Conservation (phyloP, 2,888 invertebrate species). For the Boloria selene region DNA sequence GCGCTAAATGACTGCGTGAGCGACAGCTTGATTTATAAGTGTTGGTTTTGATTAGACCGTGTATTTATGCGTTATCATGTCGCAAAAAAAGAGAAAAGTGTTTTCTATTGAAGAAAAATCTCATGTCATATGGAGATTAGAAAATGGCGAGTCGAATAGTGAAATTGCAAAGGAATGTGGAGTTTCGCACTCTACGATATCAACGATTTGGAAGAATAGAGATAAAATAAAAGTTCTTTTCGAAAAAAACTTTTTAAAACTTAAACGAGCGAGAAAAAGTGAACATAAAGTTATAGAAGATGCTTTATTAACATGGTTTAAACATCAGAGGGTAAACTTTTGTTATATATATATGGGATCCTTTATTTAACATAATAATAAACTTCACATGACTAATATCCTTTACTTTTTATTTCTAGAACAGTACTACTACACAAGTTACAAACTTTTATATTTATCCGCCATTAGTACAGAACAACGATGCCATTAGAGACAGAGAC, state of each 20-base stretch:
- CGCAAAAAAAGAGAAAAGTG: conserved; percentile 18
- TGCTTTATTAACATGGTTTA: conserved; percentile 42
- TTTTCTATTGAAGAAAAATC: conserved; percentile 39
- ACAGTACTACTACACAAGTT: no score
- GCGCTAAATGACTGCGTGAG: conserved; percentile 18
- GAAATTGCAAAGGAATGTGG: conserved; percentile 40
- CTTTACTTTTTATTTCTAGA: no score
- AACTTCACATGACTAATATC: no score
- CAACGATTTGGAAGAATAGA: conserved; percentile 41
- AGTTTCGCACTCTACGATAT: conserved; percentile 40
- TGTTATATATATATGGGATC: no score
- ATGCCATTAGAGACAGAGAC: no score
- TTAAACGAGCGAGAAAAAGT: conserved; percentile 39
- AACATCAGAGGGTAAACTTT: conserved; percentile 38
- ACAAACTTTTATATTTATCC: no score
- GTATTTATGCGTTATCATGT: conserved; percentile 10
- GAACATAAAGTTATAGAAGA: conserved; percentile 37
- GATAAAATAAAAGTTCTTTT: conserved; percentile 37
- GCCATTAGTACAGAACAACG: no score
- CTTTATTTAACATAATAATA: no score
- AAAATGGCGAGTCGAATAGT: conserved; percentile 40
- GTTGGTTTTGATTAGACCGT: conserved; percentile 5
- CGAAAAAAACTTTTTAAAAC: conserved; percentile 42
- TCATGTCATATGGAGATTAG: conserved; percentile 36
- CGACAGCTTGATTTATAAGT: conserved; percentile 4